Percentiles rank a stretch among this genome's conserved stretches.
Evolutionary conservation across 2,113 vertebrate species (phyloP).

Genomic region (Smithornis capensis): DNA sequence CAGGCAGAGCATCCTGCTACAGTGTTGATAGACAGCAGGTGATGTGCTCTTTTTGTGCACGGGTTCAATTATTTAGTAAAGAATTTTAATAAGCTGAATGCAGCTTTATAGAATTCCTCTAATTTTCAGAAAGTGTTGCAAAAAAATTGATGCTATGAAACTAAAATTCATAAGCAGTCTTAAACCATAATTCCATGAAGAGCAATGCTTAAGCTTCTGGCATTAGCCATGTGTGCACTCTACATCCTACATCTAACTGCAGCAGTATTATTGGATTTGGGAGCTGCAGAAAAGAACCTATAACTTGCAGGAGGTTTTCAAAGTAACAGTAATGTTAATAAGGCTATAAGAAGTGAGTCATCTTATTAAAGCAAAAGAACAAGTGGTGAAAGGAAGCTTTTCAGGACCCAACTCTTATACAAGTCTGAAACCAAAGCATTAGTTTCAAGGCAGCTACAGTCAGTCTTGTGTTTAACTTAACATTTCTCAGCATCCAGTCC

Average conservation of each 20-base stretch:
- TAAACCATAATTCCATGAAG: neutral
- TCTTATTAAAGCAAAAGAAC: neutral
- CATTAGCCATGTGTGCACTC: neutral
- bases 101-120: neutral
- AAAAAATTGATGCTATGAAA: neutral
- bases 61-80: neutral
- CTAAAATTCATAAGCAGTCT: neutral
- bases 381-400: neutral
- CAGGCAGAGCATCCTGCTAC: neutral
- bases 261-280: neutral
- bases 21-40: neutral
- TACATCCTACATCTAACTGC: neutral
- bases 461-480: neutral
- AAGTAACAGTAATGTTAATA: neutral
- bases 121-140: neutral
- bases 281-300: neutral
- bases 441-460: neutral
- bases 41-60: neutral
- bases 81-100: neutral
- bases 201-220: neutral
- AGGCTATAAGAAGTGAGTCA: neutral
- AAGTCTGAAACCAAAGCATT: neutral
- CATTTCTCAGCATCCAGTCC: neutral
- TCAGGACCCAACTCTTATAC: neutral
- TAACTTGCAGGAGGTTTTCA: neutral